phyloP scores from a whole-genome alignment of 2,888 invertebrate genomes.

The Polylopha cassiicola region DNA sequence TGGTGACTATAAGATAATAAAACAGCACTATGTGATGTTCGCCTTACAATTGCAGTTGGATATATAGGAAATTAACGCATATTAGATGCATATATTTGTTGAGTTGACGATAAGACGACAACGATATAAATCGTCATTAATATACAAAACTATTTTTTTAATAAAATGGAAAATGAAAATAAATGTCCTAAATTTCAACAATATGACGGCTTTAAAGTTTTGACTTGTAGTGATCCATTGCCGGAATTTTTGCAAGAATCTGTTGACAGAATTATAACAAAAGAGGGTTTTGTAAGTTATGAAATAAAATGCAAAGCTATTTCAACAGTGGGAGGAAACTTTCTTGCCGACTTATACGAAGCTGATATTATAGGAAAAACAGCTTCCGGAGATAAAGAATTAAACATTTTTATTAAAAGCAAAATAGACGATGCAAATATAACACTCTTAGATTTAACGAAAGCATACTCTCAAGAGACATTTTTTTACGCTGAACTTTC shows the following conservation, averaged over 20 bases:
- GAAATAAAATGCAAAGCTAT: slow-evolving; percentile 29
- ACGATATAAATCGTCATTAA: not conserved
- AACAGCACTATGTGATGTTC: no score
- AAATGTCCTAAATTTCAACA: slow-evolving; percentile 7
- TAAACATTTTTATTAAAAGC: slow-evolving; percentile 45
- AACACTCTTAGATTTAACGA: slow-evolving; percentile 29
- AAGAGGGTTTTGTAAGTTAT: slow-evolving; percentile 32
- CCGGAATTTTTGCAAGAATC: slow-evolving; percentile 30
- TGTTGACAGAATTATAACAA: slow-evolving; percentile 29
- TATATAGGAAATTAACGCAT: not conserved
- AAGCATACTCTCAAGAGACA: slow-evolving; percentile 35
- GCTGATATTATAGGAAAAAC: slow-evolving; percentile 43
- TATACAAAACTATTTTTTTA: not conserved
- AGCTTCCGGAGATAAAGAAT: slow-evolving; percentile 34
- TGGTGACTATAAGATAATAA: no score
- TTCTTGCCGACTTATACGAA: slow-evolving; percentile 39
- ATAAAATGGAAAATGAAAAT: slow-evolving; percentile 24
- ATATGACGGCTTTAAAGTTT: slow-evolving; percentile 9
- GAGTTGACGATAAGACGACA: not conserved
- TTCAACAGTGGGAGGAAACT: slow-evolving; percentile 44
- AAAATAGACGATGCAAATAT: slow-evolving; percentile 27
- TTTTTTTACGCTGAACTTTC: slow-evolving; percentile 37
- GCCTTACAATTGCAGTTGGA: no score
- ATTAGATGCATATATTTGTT: slow-evolving; percentile 6
- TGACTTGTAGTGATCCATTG: slow-evolving; percentile 18